Evolutionary conservation across 2,113 vertebrate genomes (phyloP).

Genomic region (Corythoichthys haematopterus): DNA sequence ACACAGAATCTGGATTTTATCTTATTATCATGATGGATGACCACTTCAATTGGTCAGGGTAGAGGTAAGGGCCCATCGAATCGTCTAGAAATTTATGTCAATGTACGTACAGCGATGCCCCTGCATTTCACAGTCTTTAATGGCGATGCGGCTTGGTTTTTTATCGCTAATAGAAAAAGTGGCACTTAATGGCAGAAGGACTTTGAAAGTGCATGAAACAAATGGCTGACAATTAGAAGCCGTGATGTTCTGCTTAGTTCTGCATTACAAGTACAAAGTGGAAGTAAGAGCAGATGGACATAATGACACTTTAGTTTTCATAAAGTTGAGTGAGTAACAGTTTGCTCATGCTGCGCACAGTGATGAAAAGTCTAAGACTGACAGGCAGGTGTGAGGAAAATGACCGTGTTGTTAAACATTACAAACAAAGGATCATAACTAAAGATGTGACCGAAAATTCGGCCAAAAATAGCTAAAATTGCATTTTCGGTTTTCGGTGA

Average conservation of each 20-base stretch:
- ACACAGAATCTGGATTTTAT: conserved; percentile 46
- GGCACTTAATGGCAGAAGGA: conserved; percentile 47
- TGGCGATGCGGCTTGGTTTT: conserved; percentile 58
- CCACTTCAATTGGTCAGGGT: conserved; percentile 38
- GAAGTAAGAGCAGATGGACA: conserved; percentile 2
- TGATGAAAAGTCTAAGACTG: conserved; percentile 7
- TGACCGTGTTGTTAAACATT: not conserved
- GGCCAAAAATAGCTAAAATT: too few relatives aligned
- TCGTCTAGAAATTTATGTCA: conserved; percentile 47
- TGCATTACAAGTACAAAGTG: conserved; percentile 36
- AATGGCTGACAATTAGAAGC: conserved; percentile 26
- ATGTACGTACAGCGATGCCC: conserved; percentile 38
- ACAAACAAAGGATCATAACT: not conserved
- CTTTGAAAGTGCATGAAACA: conserved; percentile 49
- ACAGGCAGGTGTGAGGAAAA: not conserved
- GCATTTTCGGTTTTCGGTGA: too few relatives aligned
- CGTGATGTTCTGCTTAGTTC: conserved; percentile 51
- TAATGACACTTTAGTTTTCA: conserved; percentile 19
- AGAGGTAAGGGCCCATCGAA: conserved; percentile 32
- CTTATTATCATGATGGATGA: conserved; percentile 52
- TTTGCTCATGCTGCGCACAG: conserved; percentile 23
- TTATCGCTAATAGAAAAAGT: conserved; percentile 55
- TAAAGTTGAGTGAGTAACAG: conserved; percentile 19
- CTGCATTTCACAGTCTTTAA: conserved; percentile 57
- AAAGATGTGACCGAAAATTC: too few relatives aligned